Evolutionary conservation across 2,797 vertebrate genomes (phyloP).

Genomic region (Gambusia yucatana): DNA sequence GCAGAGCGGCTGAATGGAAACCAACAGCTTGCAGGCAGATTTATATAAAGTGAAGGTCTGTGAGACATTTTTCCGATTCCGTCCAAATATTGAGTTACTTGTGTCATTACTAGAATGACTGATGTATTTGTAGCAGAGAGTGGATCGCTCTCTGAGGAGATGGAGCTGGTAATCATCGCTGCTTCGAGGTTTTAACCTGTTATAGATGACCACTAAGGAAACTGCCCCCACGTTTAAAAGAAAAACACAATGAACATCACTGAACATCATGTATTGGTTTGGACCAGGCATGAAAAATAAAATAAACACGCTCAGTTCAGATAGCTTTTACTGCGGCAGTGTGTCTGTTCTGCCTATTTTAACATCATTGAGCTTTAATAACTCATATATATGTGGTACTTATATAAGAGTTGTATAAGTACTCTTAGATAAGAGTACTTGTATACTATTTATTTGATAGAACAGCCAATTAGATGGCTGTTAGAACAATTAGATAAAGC

Average conservation of each 20-base stretch:
- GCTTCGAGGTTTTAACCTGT: neutral
- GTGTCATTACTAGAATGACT: slow-evolving; percentile 1
- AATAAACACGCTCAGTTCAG: neutral
- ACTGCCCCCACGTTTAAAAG: neutral
- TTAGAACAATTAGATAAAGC: neutral
- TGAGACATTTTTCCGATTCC: slow-evolving; percentile 1
- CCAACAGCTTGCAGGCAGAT: neutral
- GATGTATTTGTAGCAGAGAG: neutral
- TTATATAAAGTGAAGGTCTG: slow-evolving; percentile 13
- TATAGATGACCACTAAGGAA: neutral
- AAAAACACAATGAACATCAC: neutral
- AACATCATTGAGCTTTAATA: neutral
- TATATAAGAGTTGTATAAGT: too few relatives aligned
- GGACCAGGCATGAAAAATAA: neutral
- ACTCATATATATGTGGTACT: neutral
- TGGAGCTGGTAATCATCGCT: neutral
- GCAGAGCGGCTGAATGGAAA: neutral
- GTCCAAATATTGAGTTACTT: slow-evolving; percentile 2
- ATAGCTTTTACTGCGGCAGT: neutral
- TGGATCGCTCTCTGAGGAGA: neutral
- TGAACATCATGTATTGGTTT: neutral
- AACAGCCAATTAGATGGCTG: too few relatives aligned
- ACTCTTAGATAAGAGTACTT: too few relatives aligned
- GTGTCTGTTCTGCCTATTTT: too few relatives aligned
- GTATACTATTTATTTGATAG: too few relatives aligned